A percentile compares a stretch with the other conserved stretches of the same genome.
Conservation (phyloP, 1,140 invertebrate genomes). For the Heterodera schachtii region DNA sequence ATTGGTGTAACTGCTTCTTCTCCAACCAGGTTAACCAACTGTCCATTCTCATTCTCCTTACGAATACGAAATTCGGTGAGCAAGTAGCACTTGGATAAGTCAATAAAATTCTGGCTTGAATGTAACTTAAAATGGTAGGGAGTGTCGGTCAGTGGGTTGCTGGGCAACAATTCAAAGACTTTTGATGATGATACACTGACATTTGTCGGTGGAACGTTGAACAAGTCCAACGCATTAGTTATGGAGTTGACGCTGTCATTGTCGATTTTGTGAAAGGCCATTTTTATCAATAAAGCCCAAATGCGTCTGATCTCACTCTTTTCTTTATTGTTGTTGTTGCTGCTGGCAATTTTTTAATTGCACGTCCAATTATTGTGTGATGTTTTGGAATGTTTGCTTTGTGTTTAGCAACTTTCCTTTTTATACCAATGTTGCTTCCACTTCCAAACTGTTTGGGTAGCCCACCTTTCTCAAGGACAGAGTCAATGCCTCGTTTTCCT, state of each 20-base stretch:
- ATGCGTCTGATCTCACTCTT: neutral
- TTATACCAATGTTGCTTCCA: slow-evolving; percentile 8
- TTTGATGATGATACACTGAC: slow-evolving; percentile 13
- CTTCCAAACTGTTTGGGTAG: slow-evolving; percentile 6
- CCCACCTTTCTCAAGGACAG: neutral
- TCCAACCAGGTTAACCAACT: neutral
- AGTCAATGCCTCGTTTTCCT: slow-evolving; percentile 10
- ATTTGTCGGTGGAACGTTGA: slow-evolving; percentile 1
- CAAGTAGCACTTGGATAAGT: no score
- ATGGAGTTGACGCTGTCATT: neutral
- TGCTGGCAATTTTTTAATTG: neutral
- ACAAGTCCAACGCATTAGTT: slow-evolving; percentile 2
- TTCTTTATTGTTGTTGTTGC: neutral
- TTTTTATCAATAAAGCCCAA: slow-evolving; percentile 17
- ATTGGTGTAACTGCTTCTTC: neutral
- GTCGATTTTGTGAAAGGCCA: no score
- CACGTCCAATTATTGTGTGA: slow-evolving; percentile 9
- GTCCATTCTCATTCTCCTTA: neutral
- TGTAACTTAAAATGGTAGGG: no score
- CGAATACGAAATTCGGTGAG: neutral
- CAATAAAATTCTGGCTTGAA: no score
- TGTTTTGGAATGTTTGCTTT: neutral
- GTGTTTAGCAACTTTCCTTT: no score
- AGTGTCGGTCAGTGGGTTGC: neutral
- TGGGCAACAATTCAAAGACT: slow-evolving; percentile 12